phyloP scores from a whole-genome alignment of 2,797 vertebrate genomes.

The Oreortyx pictus region DNA sequence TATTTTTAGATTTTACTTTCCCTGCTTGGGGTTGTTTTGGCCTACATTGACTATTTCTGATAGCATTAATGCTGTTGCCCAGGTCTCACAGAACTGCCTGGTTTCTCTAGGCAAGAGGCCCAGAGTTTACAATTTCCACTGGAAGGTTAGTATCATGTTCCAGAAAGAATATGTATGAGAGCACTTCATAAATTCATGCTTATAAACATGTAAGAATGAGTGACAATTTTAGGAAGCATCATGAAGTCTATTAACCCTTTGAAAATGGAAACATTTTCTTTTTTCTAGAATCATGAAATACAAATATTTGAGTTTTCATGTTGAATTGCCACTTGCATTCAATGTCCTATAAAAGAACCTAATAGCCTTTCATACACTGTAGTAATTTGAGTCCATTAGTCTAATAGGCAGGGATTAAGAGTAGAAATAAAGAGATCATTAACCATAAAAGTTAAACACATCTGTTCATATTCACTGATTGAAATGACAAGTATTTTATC shows the following conservation, averaged over 20 bases:
- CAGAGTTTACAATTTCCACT: background rate
- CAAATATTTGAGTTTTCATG: conserved; percentile 14
- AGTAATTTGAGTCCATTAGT: conserved; percentile 65
- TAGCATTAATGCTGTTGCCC: background rate
- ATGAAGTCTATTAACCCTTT: background rate
- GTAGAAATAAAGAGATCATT: conserved; percentile 61
- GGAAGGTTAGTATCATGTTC: background rate
- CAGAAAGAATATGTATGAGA: background rate
- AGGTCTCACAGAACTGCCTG: background rate
- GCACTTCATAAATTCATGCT: background rate
- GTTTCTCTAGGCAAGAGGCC: background rate
- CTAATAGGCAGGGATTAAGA: conserved; percentile 60
- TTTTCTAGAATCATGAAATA: background rate
- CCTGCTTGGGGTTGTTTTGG: background rate
- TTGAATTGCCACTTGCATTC: conserved; percentile 16
- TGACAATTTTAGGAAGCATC: background rate
- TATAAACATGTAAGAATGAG: background rate
- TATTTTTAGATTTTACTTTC: background rate
- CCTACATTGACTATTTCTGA: background rate
- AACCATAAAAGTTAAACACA: conserved; percentile 56
- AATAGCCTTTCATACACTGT: conserved; percentile 51
- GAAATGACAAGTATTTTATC: conserved; percentile 34
- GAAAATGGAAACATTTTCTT: background rate
- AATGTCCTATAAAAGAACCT: background rate
- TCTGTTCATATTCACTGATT: conserved; percentile 37